phyloP scores from a whole-genome alignment of 1,140 invertebrate species.

The Pseudomyrmex cubaensis region DNA sequence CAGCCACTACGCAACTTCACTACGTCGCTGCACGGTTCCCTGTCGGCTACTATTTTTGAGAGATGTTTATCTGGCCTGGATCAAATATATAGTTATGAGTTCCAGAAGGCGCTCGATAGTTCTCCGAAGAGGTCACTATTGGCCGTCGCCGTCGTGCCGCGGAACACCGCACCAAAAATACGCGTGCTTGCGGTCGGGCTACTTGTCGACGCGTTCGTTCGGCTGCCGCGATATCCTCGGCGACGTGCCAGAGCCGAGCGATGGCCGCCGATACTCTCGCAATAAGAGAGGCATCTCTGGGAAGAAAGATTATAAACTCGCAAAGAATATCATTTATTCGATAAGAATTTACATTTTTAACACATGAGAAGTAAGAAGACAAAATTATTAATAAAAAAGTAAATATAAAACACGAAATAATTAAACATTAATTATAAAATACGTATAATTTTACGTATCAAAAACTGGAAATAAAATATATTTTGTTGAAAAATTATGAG shows the following conservation, averaged over 20 bases:
- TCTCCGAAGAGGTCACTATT: constrained; percentile 82
- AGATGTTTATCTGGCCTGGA: constrained; percentile 83
- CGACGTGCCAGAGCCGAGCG: constrained; percentile 54
- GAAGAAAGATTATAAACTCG: no score
- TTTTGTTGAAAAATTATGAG: no score
- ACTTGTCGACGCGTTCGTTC: constrained; percentile 58
- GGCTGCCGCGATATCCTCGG: constrained; percentile 60
- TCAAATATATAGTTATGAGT: constrained; percentile 83
- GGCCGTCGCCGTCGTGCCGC: constrained; percentile 66
- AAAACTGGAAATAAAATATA: no score
- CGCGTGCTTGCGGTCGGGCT: constrained; percentile 55
- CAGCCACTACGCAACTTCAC: background rate
- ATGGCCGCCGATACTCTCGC: constrained; percentile 43
- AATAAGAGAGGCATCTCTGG: background rate
- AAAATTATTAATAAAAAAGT: no score
- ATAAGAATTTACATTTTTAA: no score
- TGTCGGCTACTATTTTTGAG: constrained; percentile 80
- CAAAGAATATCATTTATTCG: background rate
- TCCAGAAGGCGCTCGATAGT: constrained; percentile 83
- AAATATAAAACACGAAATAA: background rate
- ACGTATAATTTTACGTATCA: no score
- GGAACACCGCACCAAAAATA: constrained; percentile 71
- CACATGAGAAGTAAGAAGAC: no score
- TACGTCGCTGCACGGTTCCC: background rate
- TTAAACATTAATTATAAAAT: no score